Base-by-base conservation (phyloP, 2,888 invertebrate species). In the Drosophila anomalata region DNA sequence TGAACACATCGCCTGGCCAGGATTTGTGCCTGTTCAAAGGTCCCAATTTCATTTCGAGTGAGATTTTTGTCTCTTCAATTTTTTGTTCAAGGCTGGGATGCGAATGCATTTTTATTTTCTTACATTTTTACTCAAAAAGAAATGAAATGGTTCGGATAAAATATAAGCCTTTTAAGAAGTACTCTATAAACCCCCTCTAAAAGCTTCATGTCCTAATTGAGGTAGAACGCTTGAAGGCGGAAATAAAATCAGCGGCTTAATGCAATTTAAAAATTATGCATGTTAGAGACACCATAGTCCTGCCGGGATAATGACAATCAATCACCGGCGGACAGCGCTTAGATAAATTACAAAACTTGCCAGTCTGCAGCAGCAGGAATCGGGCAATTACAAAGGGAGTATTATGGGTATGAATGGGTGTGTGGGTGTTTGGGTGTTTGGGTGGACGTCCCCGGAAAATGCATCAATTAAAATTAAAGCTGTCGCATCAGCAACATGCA, bases 391-490 rank as follows among this genome's bases (percentile, higher is more conserved):
- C 44, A 22, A 7, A 39, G 29, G 39, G 29, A 17, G 12, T 39
- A 54, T 54, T 53, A 59, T 42, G 36, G 44, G 50, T 53, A 33
- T 54, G 42, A 31, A 24, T 36, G 33, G 33, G 33, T 33, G 17
- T 42, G 14, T 47, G 42, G 50, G 69, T 17, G 48, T 7, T 17
- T 47, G 42, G 50, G 69, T 17, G 48, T 7, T 17, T 24, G n/a
- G 12, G 9, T 17, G 36, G 14, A 9, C 17, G 29, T 65, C 67
- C 58, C 65, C 71, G 76, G 70, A 76, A 73, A 75, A 79, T 66
- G 78, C 71, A 76, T 75, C 65, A 79, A 84, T 76, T 76, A 73
- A 77, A 78, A 71, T 86, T 86, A 78, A 86, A 80, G 78, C 76
- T 56, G 75, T 70, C 69, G 65, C 70, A 70, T 52, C 62, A 62